Conservation (phyloP, 2,113 vertebrate genomes). For the Lota lota region DNA sequence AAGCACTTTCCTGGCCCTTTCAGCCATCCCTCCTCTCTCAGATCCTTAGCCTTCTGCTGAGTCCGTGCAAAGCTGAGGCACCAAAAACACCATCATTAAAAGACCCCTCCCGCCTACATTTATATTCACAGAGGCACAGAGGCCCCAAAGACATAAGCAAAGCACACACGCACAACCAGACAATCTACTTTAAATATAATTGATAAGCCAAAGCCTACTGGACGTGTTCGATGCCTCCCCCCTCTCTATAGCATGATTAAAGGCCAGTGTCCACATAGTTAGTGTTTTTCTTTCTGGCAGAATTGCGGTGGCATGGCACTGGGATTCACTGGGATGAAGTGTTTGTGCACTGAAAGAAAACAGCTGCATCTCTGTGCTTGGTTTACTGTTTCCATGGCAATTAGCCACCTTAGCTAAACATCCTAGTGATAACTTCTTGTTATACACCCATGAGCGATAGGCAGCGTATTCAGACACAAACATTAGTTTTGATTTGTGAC, state of each 20-base stretch:
- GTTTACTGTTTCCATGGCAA: too few species aligned
- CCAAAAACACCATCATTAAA: constrained; percentile 30
- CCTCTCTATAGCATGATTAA: constrained; percentile 51
- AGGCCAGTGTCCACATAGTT: constrained; percentile 22
- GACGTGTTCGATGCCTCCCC: constrained; percentile 65
- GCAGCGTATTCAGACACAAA: too few species aligned
- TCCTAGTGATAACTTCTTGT: too few species aligned
- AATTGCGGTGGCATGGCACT: too few species aligned
- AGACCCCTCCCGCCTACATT: not conserved
- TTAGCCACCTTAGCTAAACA: too few species aligned
- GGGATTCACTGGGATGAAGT: too few species aligned
- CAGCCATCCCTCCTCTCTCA: constrained; percentile 24
- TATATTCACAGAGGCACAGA: constrained; percentile 8
- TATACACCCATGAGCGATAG: too few species aligned
- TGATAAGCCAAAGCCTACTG: constrained; percentile 63
- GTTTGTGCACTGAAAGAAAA: too few species aligned
- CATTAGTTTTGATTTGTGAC: too few species aligned
- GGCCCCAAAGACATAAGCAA: constrained; percentile 29
- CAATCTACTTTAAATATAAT: constrained; percentile 65
- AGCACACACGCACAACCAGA: constrained; percentile 31
- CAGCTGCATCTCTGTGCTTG: too few species aligned
- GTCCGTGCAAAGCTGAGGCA: constrained; percentile 22
- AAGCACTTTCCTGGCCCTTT: constrained; percentile 22
- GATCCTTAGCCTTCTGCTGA: constrained; percentile 43
- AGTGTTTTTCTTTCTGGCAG: too few species aligned